Evolutionary conservation across 2,888 invertebrate species (phyloP), one percentile per base, ranked within the genome.

Genomic region (Drosophila yooni): DNA sequence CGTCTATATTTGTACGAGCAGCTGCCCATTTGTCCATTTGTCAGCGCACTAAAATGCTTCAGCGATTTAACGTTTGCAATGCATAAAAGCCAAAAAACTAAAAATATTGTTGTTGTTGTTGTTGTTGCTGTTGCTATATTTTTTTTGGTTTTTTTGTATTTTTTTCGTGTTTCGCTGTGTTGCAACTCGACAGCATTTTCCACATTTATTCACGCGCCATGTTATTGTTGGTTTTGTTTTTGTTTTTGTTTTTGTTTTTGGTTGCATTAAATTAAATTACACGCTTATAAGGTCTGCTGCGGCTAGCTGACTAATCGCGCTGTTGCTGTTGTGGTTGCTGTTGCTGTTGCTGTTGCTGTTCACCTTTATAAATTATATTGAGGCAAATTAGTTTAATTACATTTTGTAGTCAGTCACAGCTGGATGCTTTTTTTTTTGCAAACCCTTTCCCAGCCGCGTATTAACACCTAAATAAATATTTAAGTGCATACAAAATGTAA

Each of bases 331-430:
- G 52, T 48, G 59, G 33, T 27, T 48, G 34, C 38, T 63, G 36
- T 15, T 69, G 53, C 13, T 31, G 65, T 65, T 60, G 57, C 51
- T 59, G 69, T 51, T 63, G 50, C 56, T 56, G 56, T 40, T 79
- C 63, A 67, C 68, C 69, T 77, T 80, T 62, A 65, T 67, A 71
- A 74, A 82, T 77, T 72, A 81, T 77, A 76, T 79, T 73, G 70
- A 74, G 75, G 70, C 61, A 82, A 86, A 87, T 87, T 87, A 87
- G 84, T 70, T 77, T 77, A 87, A 84, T 84, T 86, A 81, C 80
- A 73, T 73, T 83, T 76, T 57, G 51, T 25, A 33, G 38, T 63
- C 25, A 21, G 38, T 63, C 25, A 21, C 27, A 18, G 21, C 29
- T 46, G 31, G 50, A 36, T 57, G 63, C 34, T 21, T 36, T 36